Conservation (phyloP, 2,113 vertebrate species). For the Echinops telfairi region DNA sequence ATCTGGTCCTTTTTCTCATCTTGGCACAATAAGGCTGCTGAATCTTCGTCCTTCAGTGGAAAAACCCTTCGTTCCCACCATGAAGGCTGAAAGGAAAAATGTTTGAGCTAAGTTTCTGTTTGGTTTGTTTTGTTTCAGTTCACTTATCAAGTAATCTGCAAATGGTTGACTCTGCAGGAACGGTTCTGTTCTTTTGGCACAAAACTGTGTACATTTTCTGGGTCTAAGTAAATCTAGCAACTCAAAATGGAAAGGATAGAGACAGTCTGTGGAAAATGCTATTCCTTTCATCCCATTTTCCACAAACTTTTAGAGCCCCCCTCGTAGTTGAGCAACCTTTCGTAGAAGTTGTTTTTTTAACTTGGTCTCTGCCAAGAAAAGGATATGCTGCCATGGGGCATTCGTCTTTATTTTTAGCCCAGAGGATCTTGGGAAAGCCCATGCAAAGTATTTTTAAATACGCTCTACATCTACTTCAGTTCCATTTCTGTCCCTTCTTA, state of each 20-base stretch:
- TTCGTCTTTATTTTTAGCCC: not conserved
- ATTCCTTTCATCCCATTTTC: too few relatives aligned
- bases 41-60: conserved; percentile 86
- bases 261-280: too few relatives aligned
- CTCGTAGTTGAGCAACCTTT: too few relatives aligned
- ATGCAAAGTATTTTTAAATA: not conserved
- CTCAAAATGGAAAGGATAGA: not conserved
- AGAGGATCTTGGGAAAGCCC: not conserved
- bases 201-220: conserved; percentile 29
- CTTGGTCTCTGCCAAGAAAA: not conserved
- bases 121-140: conserved; percentile 68
- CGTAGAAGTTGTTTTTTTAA: not conserved
- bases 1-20: conserved; percentile 72
- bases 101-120: conserved; percentile 72
- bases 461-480: not conserved
- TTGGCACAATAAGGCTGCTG: conserved; percentile 84
- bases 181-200: conserved; percentile 69
- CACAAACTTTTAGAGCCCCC: too few relatives aligned
- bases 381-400: too few relatives aligned
- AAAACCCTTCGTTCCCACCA: conserved; percentile 90
- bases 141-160: conserved; percentile 60
- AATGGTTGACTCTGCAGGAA: conserved; percentile 39
- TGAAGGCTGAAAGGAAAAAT: conserved; percentile 83
- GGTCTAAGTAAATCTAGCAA: not conserved
- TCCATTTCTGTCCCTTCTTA: not conserved